phyloP scores from a whole-genome alignment of 2,113 vertebrate species.

The Empidonax alnorum region DNA sequence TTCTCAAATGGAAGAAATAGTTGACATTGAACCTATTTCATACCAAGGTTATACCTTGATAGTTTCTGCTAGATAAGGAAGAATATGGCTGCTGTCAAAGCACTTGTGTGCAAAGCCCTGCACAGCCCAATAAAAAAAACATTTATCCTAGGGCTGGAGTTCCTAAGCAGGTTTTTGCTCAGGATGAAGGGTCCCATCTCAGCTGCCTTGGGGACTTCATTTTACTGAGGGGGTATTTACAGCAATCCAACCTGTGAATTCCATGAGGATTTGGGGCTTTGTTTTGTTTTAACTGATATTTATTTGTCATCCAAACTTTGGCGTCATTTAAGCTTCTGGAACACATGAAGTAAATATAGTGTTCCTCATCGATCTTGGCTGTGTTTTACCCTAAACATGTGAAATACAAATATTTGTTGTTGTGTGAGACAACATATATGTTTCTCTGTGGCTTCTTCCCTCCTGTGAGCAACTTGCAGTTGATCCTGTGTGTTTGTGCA shows the following conservation, averaged over 20 bases:
- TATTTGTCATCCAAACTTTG: not conserved
- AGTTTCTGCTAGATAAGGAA: not conserved
- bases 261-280: not conserved
- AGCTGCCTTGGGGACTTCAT: not conserved
- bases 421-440: not conserved
- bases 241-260: not conserved
- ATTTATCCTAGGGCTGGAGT: not conserved
- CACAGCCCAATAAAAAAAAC: not conserved
- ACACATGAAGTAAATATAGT: not conserved
- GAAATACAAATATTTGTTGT: not conserved
- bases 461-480: not conserved
- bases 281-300: conserved; percentile 1
- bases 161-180: not conserved
- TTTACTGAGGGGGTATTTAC: not conserved
- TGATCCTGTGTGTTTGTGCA: not conserved
- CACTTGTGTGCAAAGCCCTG: not conserved
- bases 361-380: not conserved
- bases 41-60: not conserved
- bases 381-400: not conserved
- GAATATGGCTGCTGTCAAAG: not conserved
- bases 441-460: not conserved
- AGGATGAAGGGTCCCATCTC: not conserved
- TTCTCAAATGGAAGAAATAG: not conserved
- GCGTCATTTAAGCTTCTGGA: not conserved
- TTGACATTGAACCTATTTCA: not conserved